Evolutionary conservation across 2,113 vertebrate species (phyloP), one percentile per base, ranked within the genome.

Genomic region (Cervus canadensis): DNA sequence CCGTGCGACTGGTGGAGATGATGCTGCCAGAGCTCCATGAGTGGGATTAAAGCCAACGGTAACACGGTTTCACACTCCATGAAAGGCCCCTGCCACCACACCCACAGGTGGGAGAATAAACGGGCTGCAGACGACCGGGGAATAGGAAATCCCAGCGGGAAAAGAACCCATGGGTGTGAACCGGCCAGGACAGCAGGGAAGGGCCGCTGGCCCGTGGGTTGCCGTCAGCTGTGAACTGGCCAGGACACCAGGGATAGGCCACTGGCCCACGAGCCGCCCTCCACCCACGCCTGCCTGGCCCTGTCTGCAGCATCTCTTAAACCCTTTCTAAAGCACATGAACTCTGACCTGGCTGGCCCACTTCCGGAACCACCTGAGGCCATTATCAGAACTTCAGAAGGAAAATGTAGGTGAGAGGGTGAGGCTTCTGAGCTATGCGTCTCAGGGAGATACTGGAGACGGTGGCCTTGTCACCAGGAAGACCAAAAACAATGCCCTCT

Each of bases 261-360:
- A 15, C 2, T 7, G 19, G 52, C 62, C 36, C 7, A 6, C n/a
- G 26, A 23, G 30, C 91, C 4, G 0, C 62, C 36, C 67, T 33
- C 33, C 48, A 1, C 16, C 64, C 6, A 7, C 0, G 21, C 81
- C 6, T 12, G 30, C 52, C 84, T 2, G 1, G 25, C 30, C 23
- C 9, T 9, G 3, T 15, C 76, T 36, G 17, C 52, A 2, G 0
- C 1, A 12, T 3, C 21, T 14, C 74, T 0, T 3, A n/a, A 26
- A 45, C 43, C 67, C 81, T 25, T 14, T n/a, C 8, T 45, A 50
- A 16, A 9, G 21, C n/a, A 2, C 10, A 0, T 1, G 25, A n/a
- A 50, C 54, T 30, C 14, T 50, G 21, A 33, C 81, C 60, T 26
- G 30, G 54, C 26, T 60, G 16, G 19, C 6, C 5, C 52, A 74